Evolutionary conservation across 2,113 vertebrate species (phyloP).

Genomic region (Cranoglanis bouderius): DNA sequence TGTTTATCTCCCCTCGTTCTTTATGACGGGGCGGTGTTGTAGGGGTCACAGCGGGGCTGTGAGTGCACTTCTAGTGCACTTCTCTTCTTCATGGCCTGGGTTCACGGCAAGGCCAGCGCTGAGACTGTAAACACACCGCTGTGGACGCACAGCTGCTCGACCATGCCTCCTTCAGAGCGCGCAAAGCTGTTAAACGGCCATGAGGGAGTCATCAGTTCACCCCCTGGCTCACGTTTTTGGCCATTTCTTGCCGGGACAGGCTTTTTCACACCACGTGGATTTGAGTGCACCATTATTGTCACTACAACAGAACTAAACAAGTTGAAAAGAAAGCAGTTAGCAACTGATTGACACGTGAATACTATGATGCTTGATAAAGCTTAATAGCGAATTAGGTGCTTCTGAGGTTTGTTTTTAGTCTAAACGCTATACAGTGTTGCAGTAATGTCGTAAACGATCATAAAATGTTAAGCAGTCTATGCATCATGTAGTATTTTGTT

Average conservation of each 20-base stretch:
- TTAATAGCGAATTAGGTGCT: not conserved
- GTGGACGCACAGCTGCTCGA: conserved; percentile 44
- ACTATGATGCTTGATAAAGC: not conserved
- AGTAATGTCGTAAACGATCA: not conserved
- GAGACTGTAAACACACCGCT: conserved; percentile 79
- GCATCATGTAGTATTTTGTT: not conserved
- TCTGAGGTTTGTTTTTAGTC: not conserved
- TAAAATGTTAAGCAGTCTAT: not conserved
- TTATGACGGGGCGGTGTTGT: conserved; percentile 74
- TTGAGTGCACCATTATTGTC: not conserved
- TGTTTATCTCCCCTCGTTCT: conserved; percentile 60
- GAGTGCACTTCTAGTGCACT: conserved; percentile 73
- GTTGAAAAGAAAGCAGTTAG: not conserved
- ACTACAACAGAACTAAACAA: not conserved
- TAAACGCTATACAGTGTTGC: not conserved
- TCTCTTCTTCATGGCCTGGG: conserved; percentile 60
- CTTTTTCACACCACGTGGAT: not conserved
- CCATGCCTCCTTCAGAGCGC: conserved; percentile 41
- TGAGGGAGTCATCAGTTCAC: conserved; percentile 37
- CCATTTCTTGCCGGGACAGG: conserved; percentile 13
- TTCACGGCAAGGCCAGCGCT: conserved; percentile 75
- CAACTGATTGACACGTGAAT: not conserved
- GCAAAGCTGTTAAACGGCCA: conserved; percentile 43
- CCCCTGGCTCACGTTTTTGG: conserved; percentile 8
- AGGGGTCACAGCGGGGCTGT: conserved; percentile 73